Base-by-base conservation (phyloP, 2,888 invertebrate genomes). In the Tenthredo mesomela region DNA sequence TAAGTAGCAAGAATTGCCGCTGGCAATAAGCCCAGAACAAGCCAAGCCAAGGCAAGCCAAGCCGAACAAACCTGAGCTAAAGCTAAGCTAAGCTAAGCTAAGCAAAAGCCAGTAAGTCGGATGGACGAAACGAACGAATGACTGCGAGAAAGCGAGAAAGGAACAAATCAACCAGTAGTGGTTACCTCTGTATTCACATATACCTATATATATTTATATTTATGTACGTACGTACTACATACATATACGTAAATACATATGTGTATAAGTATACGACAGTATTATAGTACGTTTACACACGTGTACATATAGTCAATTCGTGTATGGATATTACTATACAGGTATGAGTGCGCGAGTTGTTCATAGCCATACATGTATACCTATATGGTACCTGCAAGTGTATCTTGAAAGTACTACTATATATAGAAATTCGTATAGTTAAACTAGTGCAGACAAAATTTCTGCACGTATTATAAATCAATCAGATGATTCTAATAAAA, bases 81-180 rank as follows among this genome's bases (percentile, higher is more conserved):
- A 12, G 43, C 43, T 21, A 47, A 47, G 40, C 67, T n/a, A 37
- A 75, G 75, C 75, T 25, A 47, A 75, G 47, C 47, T 9, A 29
- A 47, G 25, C 43, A 15, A 12, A 25, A 18, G 75, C 25, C 33
- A 33, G 78, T 37, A 43, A 54, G 78, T 33, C 58, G 33, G 58
- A 54, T 58, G 37, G 78, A 29, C 33, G 54, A 15, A 15, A n/a
- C 47, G 29, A 7, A 54, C 78, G 54, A 67, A 33, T 80, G 58
- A 61, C 80, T 61, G n/a, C n/a, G 80, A 80, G 80, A 80, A 80
- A 80, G 80, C 33, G 10, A 78, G 78, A 78, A 58, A 78, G 78
- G 80, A 80, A 80, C 80, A 80, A 61, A 80, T 80, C 80, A 80
- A 61, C 25, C n/a, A 61, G 80, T 80, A 80, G 80, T 80, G 80